A percentile compares a stretch with the other conserved stretches of the same genome.
These are phyloP conservation scores for Brachypterus glaber DNA, from an alignment of 2,888 invertebrate species.

Conservation along the genomic window DNA sequence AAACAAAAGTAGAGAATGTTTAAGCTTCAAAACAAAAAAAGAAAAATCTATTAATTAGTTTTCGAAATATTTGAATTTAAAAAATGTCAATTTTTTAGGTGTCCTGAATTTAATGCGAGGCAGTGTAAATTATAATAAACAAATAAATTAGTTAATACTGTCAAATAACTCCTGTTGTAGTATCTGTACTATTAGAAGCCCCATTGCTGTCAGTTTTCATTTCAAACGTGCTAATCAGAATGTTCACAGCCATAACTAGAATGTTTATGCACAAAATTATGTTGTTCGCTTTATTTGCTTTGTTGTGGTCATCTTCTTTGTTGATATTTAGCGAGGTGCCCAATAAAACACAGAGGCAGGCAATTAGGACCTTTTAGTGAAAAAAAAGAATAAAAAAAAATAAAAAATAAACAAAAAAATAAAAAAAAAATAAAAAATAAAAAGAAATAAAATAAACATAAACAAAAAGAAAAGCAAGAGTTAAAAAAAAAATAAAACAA, in stretches of 20 bases:
- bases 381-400: slow-evolving; percentile 32
- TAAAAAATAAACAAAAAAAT: slow-evolving; percentile 21
- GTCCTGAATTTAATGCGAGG: no score
- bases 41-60: no score
- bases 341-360: slow-evolving; percentile 50
- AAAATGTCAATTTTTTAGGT: no score
- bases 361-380: slow-evolving; percentile 47
- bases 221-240: slow-evolving; percentile 54
- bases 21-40: no score
- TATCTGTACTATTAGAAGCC: background rate
- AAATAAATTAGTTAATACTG: no score
- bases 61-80: no score
- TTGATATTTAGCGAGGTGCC: slow-evolving; percentile 54
- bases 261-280: slow-evolving; percentile 49
- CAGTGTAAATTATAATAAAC: no score
- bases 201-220: slow-evolving; percentile 34
- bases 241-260: slow-evolving; percentile 50
- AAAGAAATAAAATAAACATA: slow-evolving; percentile 13
- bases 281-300: slow-evolving; percentile 53
- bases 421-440: slow-evolving; percentile 18
- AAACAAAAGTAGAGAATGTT: no score
- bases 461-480: slow-evolving; percentile 11
- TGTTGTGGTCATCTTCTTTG: slow-evolving; percentile 48
- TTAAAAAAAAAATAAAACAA: slow-evolving; percentile 13
- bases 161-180: slow-evolving; percentile 23